Conservation (phyloP, 2,888 invertebrate genomes). For the Phengaris arion region DNA sequence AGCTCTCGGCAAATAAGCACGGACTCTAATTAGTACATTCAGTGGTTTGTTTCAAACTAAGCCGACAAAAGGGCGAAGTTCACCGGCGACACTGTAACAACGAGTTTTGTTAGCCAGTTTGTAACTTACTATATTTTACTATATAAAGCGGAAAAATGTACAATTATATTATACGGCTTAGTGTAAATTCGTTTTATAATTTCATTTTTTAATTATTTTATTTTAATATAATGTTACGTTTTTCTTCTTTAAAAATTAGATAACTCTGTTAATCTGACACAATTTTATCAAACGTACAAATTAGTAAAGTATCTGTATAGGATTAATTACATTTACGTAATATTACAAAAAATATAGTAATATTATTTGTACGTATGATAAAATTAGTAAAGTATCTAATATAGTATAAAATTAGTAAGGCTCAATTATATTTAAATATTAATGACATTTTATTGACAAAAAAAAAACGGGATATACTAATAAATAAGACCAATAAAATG, state of each 20-base stretch:
- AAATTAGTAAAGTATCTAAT: no score
- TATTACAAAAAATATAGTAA: no score
- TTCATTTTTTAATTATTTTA: no score
- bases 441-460: neutral
- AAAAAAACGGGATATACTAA: neutral
- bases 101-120: conserved; percentile 47
- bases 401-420: no score
- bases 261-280: no score
- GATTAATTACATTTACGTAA: neutral
- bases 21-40: conserved; percentile 72
- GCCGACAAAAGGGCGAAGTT: conserved; percentile 62
- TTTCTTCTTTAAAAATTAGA: no score
- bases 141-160: neutral
- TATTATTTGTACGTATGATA: no score
- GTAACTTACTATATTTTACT: conserved; percentile 22
- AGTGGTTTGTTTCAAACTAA: conserved; percentile 47
- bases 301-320: neutral
- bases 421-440: no score
- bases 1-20: conserved; percentile 60
- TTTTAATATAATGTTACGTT: no score
- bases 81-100: conserved; percentile 58
- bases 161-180: no score
- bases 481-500: conserved; percentile 25
- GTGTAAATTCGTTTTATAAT: no score
- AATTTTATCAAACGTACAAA: neutral